Conservation (phyloP, 2,113 vertebrate species). For the Actinemys pallida region DNA sequence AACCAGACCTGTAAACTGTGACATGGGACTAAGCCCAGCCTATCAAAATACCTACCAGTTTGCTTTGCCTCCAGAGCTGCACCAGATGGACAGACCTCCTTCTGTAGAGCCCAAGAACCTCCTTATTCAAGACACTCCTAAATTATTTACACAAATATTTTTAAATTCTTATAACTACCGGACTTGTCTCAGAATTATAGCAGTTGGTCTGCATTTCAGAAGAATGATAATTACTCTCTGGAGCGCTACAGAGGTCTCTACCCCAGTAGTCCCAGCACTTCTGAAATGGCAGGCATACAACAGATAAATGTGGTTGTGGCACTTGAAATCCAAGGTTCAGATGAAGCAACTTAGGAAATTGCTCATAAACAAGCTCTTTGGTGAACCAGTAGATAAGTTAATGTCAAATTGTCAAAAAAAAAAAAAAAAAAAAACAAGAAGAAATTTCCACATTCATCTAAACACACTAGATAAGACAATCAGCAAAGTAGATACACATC, state of each 20-base stretch:
- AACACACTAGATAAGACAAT: conserved; percentile 1
- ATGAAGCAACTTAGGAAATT: conserved; percentile 12
- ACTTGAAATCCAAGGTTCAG: conserved; percentile 11
- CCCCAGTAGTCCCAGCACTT: background rate
- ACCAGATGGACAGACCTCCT: background rate
- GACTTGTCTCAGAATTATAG: background rate
- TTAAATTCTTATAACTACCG: background rate
- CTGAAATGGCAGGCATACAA: background rate
- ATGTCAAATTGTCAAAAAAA: conserved; percentile 19
- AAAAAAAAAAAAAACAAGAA: conserved; percentile 16
- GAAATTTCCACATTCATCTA: background rate
- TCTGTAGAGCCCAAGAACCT: background rate
- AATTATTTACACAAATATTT: background rate
- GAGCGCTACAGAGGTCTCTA: background rate
- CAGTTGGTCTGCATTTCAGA: background rate
- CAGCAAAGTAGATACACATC: conserved; percentile 22
- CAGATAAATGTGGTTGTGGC: background rate
- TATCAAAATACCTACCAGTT: background rate
- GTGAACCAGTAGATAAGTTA: background rate
- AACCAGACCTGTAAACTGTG: background rate
- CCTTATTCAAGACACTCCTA: background rate
- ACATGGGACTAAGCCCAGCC: background rate
- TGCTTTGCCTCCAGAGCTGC: background rate
- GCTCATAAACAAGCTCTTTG: conserved; percentile 3
- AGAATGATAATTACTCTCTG: background rate